Evolutionary conservation across 2,888 invertebrate genomes (phyloP).

Genomic region (Eurois occulta): DNA sequence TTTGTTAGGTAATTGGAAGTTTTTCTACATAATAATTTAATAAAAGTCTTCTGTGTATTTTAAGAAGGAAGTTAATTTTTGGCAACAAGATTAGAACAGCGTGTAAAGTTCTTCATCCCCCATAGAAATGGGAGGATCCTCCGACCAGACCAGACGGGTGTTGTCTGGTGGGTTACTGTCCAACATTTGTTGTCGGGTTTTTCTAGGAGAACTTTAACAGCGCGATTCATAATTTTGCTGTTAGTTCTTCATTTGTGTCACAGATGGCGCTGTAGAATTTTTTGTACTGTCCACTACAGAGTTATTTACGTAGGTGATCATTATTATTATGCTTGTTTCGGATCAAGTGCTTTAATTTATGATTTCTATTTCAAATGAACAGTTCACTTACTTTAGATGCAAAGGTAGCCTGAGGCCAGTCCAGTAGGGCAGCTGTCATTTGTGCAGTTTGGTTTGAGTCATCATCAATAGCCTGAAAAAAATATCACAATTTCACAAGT

Average conservation of each 20-base stretch:
- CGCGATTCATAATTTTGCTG: no score
- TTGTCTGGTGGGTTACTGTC: no score
- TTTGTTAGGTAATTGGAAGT: not conserved
- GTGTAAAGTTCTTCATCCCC: no score
- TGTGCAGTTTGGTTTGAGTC: constrained; percentile 99
- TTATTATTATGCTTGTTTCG: no score
- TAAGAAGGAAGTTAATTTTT: not conserved
- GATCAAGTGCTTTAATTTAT: not conserved
- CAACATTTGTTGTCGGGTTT: no score
- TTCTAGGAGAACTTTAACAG: no score
- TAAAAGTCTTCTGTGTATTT: not conserved
- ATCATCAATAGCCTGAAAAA: constrained; percentile 98
- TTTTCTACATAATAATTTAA: not conserved
- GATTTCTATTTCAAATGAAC: constrained; percentile 3
- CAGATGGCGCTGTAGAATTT: no score
- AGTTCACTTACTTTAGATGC: constrained; percentile 94
- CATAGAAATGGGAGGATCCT: no score
- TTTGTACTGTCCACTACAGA: no score
- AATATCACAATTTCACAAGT: constrained; percentile 12
- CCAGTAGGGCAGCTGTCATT: constrained; percentile 98
- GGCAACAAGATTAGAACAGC: not conserved
- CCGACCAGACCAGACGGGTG: no score
- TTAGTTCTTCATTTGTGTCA: no score
- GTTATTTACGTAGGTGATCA: no score
- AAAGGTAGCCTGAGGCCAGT: constrained; percentile 99